These are phyloP conservation scores for Rhyacichthys aspro DNA, from an alignment of 2,797 vertebrate species.

Conservation along the genomic window DNA sequence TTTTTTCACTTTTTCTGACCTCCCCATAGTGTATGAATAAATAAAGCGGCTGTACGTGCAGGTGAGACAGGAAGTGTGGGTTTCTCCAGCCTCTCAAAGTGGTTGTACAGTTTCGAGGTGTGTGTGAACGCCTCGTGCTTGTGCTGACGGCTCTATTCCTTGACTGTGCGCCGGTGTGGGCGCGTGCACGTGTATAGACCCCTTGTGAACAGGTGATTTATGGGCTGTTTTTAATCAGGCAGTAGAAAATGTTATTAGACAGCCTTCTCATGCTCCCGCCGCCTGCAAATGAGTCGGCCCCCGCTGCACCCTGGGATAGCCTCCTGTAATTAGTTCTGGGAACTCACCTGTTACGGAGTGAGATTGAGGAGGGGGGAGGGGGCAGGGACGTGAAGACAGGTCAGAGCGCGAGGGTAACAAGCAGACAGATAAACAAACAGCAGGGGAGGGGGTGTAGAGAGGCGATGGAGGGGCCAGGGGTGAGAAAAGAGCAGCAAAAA, in stretches of 20 bases:
- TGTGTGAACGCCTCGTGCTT: constrained; percentile 36
- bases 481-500: constrained; percentile 16
- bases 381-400: constrained; percentile 7
- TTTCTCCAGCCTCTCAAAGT: constrained; percentile 32
- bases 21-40: constrained; percentile 23
- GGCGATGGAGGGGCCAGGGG: background rate
- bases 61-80: background rate
- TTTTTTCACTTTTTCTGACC: constrained; percentile 2
- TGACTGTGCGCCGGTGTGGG: constrained; percentile 4
- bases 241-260: constrained; percentile 77
- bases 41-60: constrained; percentile 24
- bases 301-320: constrained; percentile 69
- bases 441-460: background rate
- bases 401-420: constrained; percentile 43
- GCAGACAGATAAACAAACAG: constrained; percentile 53
- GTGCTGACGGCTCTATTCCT: constrained; percentile 52
- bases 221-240: constrained; percentile 75
- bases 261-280: constrained; percentile 43
- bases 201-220: constrained; percentile 67
- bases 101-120: constrained; percentile 39
- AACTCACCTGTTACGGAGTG: constrained; percentile 73
- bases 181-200: constrained; percentile 30
- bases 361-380: constrained; percentile 23
- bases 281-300: constrained; percentile 70
- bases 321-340: constrained; percentile 75